Evolutionary conservation across 2,113 vertebrate genomes (phyloP).

Genomic region (Myiozetetes cayanensis): DNA sequence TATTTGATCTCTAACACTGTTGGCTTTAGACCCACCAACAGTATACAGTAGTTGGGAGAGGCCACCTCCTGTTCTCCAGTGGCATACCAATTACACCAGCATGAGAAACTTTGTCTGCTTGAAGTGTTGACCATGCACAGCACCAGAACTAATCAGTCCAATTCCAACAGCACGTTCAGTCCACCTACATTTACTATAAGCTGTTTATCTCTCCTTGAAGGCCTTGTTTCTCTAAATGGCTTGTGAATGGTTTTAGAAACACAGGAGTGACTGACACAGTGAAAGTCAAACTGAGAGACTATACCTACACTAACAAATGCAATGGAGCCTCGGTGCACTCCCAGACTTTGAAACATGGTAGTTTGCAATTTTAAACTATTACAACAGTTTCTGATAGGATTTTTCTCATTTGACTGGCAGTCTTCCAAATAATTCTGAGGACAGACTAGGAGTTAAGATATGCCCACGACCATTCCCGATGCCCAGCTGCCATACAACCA

Average conservation of each 20-base stretch:
- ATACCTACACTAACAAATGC: background rate
- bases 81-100: background rate
- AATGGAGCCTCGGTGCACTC: background rate
- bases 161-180: background rate
- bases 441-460: background rate
- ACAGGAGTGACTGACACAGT: background rate
- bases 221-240: background rate
- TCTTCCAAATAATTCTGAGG: background rate
- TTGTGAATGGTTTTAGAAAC: background rate
- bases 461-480: background rate
- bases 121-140: background rate
- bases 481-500: background rate
- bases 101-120: background rate
- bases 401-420: background rate
- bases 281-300: background rate
- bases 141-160: background rate
- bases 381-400: background rate
- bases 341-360: background rate
- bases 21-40: background rate
- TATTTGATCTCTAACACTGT: background rate
- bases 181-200: background rate
- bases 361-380: background rate
- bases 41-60: background rate
- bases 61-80: background rate
- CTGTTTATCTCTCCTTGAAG: background rate